A percentile compares a stretch with the other conserved stretches of the same genome.
Evolutionary conservation across 2,888 invertebrate species (phyloP).

Genomic region (Athetis lepigone): DNA sequence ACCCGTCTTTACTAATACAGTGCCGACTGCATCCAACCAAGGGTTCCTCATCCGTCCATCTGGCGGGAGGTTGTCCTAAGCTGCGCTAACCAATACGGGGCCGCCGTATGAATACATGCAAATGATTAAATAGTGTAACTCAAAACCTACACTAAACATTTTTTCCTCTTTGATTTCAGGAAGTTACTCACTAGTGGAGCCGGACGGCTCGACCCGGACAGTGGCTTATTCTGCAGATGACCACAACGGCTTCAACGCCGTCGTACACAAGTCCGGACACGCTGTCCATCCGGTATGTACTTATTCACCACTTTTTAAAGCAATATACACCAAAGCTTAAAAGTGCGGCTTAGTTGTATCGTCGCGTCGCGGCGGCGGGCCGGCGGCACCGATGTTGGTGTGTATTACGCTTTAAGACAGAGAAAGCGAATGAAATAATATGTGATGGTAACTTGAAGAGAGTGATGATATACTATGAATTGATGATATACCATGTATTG

Average conservation of each 20-base stretch:
- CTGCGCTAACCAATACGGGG: too few species aligned
- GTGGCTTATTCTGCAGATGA: constrained; percentile 93
- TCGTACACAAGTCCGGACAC: constrained; percentile 92
- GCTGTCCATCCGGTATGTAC: constrained; percentile 88
- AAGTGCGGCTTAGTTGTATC: too few species aligned
- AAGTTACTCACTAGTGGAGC: constrained; percentile 92
- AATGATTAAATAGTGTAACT: too few species aligned
- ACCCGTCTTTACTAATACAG: too few species aligned
- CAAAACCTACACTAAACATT: background rate
- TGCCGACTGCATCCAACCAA: too few species aligned
- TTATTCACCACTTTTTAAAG: constrained; percentile 6
- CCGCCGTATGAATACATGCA: too few species aligned
- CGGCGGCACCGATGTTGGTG: too few species aligned
- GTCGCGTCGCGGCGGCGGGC: too few species aligned
- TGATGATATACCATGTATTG: background rate
- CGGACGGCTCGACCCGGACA: constrained; percentile 90
- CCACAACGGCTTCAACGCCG: constrained; percentile 93
- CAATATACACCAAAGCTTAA: too few species aligned
- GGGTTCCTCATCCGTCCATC: too few species aligned
- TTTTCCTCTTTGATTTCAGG: constrained; percentile 76
- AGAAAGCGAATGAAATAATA: constrained; percentile 2
- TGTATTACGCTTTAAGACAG: too few species aligned
- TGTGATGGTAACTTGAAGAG: background rate
- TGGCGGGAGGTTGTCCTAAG: too few species aligned
- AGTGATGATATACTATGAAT: background rate